These are phyloP conservation scores for Palythoa grandiflora DNA, from an alignment of 92 coral and sea anemone genomes.

Conservation along the genomic window DNA sequence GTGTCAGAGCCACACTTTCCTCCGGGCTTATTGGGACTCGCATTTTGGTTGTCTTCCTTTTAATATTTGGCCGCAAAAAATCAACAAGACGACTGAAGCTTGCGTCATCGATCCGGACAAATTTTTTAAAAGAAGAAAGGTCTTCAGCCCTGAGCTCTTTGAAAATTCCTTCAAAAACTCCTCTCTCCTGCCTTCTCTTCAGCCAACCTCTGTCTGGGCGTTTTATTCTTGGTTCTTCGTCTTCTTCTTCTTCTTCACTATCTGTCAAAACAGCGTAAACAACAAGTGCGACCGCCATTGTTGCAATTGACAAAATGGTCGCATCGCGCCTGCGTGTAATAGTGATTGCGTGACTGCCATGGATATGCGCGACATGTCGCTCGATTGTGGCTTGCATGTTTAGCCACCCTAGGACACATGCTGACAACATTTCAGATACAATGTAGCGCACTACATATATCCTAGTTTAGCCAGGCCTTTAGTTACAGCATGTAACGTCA, in stretches of 20 bases:
- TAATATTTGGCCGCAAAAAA: background rate
- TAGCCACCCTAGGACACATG: constrained; percentile 10
- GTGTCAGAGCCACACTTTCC: constrained; percentile 17
- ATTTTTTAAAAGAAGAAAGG: constrained; percentile 16
- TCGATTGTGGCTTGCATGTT: constrained; percentile 34
- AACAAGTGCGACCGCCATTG: constrained; percentile 7
- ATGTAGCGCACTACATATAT: constrained; percentile 6
- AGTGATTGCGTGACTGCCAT: background rate
- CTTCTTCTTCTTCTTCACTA: background rate
- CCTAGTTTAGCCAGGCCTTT: constrained; percentile 9
- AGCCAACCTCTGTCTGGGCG: constrained; percentile 18
- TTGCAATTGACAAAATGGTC: constrained; percentile 1
- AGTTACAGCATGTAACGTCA: too few species aligned
- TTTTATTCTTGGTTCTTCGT: constrained; percentile 25
- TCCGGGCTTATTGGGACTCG: constrained; percentile 13
- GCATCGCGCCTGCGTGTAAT: background rate
- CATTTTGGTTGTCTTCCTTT: background rate
- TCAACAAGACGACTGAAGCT: background rate
- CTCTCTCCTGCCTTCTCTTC: constrained; percentile 25
- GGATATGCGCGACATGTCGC: constrained; percentile 4
- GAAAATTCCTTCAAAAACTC: constrained; percentile 26
- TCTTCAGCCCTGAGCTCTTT: constrained; percentile 22
- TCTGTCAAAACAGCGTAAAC: background rate
- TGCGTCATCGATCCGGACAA: background rate
- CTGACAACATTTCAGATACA: background rate